Conservation (phyloP, 2,113 vertebrate genomes). For the Halichoeres trimaculatus region DNA sequence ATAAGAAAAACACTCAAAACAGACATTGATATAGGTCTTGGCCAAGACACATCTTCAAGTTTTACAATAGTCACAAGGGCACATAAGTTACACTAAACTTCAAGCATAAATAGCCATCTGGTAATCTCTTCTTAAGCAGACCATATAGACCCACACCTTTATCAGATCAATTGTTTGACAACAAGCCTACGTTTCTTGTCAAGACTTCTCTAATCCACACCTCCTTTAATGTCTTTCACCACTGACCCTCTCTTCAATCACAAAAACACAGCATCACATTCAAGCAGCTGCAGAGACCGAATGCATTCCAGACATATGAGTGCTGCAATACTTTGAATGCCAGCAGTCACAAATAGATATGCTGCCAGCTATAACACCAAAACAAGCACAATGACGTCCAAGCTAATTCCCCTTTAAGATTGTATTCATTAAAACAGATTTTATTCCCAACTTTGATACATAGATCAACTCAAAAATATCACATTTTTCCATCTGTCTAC, state of each 20-base stretch:
- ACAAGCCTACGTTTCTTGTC: background rate
- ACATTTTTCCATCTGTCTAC: no score
- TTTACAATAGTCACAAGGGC: no score
- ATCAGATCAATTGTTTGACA: background rate
- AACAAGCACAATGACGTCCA: conserved; percentile 2
- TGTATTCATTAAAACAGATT: background rate
- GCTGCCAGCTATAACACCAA: conserved; percentile 25
- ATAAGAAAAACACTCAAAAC: no score
- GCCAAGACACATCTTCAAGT: no score
- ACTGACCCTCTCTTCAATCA: background rate
- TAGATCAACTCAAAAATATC: no score
- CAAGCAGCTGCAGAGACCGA: conserved; percentile 42
- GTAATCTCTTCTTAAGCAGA: background rate
- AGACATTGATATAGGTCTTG: no score
- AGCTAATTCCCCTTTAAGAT: background rate
- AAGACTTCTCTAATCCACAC: no score
- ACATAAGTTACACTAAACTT: background rate
- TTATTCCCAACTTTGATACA: background rate
- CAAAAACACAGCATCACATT: background rate
- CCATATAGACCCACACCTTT: background rate
- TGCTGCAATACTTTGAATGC: conserved; percentile 29
- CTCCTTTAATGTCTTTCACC: background rate
- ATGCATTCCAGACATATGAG: conserved; percentile 52
- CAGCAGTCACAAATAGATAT: conserved; percentile 69
- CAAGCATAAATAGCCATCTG: background rate